Evolutionary conservation across 2,113 vertebrate species (phyloP), one percentile per base, ranked within the genome.

Genomic region (Psittacus erithacus): DNA sequence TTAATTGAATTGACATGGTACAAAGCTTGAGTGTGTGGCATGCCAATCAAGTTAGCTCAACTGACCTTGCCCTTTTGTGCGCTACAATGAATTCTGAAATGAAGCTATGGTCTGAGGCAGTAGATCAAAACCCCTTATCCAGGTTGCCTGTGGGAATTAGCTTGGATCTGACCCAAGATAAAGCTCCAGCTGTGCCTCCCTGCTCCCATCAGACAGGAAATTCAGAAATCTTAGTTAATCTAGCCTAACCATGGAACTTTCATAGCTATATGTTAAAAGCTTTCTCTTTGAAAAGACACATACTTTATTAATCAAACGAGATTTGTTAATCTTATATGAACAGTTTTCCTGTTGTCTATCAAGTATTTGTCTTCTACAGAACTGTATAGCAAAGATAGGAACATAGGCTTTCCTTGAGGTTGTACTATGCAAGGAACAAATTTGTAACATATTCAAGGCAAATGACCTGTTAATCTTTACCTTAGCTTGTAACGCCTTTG

Each of bases 101-200:
- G 59, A 87, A 77, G 13, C 62, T 82, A 17, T 41, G 39, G 47
- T 89, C 52, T 2, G 10, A 91, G 57, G 47, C 67, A 87, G 20
- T 35, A 87, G 87, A 65, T 93, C 74, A 93, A 97, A 92, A 90
- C 1, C n/a, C 11, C 8, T 81, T 50, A 38, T 52, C 52, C 57
- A 31, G 24, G 16, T 57, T 86, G 18, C 43, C 83, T 87, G n/a
- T 75, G 65, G 49, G 52, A 95, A n/a, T 44, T 91, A 57, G 8
- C 27, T 95, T 95, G 95, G 81, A 69, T 89, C 39, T 0, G 0
- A 76, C 6, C 57, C 93, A 95, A 92, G 46, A 24, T 63, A 92
- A 86, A 33, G 35, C 24, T 86, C 89, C 89, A 96, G 60, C 77
- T 96, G 91, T 88, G 47, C 74, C 52, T 89, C 39, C 7, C 23